Evolutionary conservation across 2,888 invertebrate species (phyloP).

Genomic region (Stomorhina lunata): DNA sequence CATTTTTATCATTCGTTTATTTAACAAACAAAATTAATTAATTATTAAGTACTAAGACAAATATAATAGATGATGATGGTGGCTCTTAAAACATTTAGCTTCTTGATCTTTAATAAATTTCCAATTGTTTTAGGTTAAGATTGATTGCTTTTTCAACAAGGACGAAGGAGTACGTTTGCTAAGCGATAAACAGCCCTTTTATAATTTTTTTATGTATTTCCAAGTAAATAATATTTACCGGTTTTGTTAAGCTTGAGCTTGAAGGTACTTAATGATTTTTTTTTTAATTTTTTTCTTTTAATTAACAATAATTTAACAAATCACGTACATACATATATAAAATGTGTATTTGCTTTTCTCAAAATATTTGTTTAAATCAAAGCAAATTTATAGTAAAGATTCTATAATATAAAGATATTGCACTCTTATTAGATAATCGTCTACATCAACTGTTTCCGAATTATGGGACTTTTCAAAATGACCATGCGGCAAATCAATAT

Average conservation of each 20-base stretch:
- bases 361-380: constrained; percentile 43
- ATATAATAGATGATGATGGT: too few species aligned
- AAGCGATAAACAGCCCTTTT: constrained; percentile 57
- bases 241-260: constrained; percentile 65
- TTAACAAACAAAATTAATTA: constrained; percentile 3
- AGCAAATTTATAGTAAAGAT: too few species aligned
- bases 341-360: constrained; percentile 18
- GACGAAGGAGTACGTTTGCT: constrained; percentile 35
- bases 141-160: constrained; percentile 22
- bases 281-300: constrained; percentile 27
- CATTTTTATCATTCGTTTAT: neutral
- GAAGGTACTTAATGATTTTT: constrained; percentile 65
- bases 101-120: neutral
- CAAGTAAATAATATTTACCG: constrained; percentile 62
- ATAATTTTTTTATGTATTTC: constrained; percentile 23
- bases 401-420: too few species aligned
- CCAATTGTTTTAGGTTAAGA: constrained; percentile 1
- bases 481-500: too few species aligned
- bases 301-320: constrained; percentile 49
- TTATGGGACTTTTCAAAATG: too few species aligned
- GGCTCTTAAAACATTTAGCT: neutral
- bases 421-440: too few species aligned
- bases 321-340: too few species aligned
- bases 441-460: neutral
- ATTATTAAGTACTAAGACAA: constrained; percentile 47